Percentiles rank a stretch among this genome's conserved stretches.
These are phyloP conservation scores for Leptodactylus fuscus DNA, from an alignment of 2,113 vertebrate species.

Conservation along the genomic window DNA sequence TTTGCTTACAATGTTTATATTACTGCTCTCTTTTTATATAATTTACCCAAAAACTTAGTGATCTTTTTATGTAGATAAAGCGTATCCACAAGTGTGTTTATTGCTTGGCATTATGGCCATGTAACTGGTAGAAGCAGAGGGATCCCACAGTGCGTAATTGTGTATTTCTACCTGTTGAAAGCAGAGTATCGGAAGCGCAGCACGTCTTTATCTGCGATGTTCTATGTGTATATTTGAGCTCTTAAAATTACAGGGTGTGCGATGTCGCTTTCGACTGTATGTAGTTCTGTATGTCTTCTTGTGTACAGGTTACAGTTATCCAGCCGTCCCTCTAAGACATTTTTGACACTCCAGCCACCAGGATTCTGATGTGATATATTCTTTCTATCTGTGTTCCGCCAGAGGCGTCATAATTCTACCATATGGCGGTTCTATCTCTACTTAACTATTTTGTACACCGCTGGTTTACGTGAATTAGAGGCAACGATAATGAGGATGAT, in stretches of 20 bases:
- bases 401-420: background rate
- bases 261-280: background rate
- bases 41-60: background rate
- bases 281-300: background rate
- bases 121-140: background rate
- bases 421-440: background rate
- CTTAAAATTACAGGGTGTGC: background rate
- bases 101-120: background rate
- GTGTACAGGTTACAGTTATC: background rate
- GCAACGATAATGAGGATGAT: background rate
- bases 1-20: background rate
- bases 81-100: background rate
- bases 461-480: slow-evolving; percentile 4
- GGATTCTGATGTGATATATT: background rate
- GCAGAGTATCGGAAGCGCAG: background rate
- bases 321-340: background rate
- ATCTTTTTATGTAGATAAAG: background rate
- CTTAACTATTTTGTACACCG: background rate
- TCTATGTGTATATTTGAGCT: background rate
- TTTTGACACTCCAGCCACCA: background rate
- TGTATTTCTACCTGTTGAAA: background rate
- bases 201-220: background rate
- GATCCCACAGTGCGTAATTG: slow-evolving; percentile 2
- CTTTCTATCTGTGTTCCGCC: background rate
- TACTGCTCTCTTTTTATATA: background rate